Base-by-base conservation (phyloP, 2,888 invertebrate genomes). In the Spatulosminthurus flaviceps region DNA sequence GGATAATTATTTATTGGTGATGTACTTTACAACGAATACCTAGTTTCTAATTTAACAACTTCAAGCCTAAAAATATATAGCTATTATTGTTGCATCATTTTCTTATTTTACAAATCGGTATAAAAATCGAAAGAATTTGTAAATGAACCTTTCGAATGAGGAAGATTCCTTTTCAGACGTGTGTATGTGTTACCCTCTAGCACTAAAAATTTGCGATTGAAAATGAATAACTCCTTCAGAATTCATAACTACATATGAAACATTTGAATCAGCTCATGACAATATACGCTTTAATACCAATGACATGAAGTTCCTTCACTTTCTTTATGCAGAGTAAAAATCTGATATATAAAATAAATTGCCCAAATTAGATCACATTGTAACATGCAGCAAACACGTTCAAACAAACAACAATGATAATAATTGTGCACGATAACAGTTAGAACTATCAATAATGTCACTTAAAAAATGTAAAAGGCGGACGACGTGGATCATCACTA, bases 391-490 rank as follows among this genome's bases (percentile, higher is more conserved):
- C 24, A 64, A 9, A 64, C n/a, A 22, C 64, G 64, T 64, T 22
- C 64, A 24, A 19, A 11, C 24, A 21, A 22, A 64, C 13, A 26
- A 24, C 64, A 9, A 64, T 24, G 26, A 64, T 61, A 61, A 61
- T 64, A 64, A 5, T 9, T 64, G 21, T 64, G 51, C 51, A 51
- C 51, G 51, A 51, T 19, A 51, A 64, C 64, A 24, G 24, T 64
- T 19, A 26, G 9, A 64, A 26, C 24, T 64, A 64, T 22, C 7
- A n/a, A 64, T 64, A 42, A 71, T 71, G 41, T 51, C 51, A 72
- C 26, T 72, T 72, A 28, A 72, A 72, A 72, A 72, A 72, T 42
- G 42, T 72, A 42, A 72, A 72, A 42, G 72, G 51, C 21, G 51
- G 72, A 43, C 51, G 72, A 72, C 72, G 11, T 41, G 34, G 41